A percentile compares a stretch with the other conserved stretches of the same genome.
Evolutionary conservation across 2,888 invertebrate genomes (phyloP).

Genomic region (Caenorhabditis auriculariae): DNA sequence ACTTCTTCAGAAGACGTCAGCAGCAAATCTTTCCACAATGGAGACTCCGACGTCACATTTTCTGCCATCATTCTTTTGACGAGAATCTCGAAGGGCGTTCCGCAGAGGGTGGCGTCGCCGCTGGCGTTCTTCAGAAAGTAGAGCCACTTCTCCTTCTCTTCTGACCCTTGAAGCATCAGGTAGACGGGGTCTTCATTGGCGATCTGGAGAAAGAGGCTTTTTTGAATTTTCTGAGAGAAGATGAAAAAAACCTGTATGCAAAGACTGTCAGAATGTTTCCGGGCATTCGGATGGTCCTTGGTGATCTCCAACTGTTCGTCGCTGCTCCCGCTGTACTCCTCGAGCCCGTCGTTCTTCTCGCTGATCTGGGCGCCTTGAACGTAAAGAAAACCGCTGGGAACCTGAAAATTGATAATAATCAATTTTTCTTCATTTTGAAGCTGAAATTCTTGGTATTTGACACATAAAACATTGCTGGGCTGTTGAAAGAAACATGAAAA

Average conservation of each 20-base stretch:
- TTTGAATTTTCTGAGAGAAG: not conserved
- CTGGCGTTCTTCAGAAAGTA: slow-evolving; percentile 83
- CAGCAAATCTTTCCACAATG: slow-evolving; percentile 52
- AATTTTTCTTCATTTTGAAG: no score
- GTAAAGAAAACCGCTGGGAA: slow-evolving; percentile 89
- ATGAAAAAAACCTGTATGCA: slow-evolving; percentile 36
- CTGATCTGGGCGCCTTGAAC: slow-evolving; percentile 92
- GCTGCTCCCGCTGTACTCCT: slow-evolving; percentile 51
- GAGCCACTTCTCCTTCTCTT: slow-evolving; percentile 80
- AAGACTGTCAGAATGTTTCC: slow-evolving; percentile 36
- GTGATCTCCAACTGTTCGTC: slow-evolving; percentile 45
- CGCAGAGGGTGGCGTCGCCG: slow-evolving; percentile 73
- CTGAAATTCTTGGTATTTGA: no score
- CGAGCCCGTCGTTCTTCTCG: slow-evolving; percentile 70
- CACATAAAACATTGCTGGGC: no score
- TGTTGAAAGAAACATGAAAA: no score
- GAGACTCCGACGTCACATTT: slow-evolving; percentile 69
- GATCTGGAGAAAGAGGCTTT: slow-evolving; percentile 73
- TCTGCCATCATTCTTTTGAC: slow-evolving; percentile 94
- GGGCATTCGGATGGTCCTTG: slow-evolving; percentile 27
- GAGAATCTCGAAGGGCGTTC: slow-evolving; percentile 92
- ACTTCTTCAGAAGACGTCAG: slow-evolving; percentile 44
- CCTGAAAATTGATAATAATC: slow-evolving; percentile 69
- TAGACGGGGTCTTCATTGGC: slow-evolving; percentile 91
- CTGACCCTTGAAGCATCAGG: slow-evolving; percentile 84